phyloP scores from a whole-genome alignment of 2,797 vertebrate genomes.

The Eulemur mongoz region DNA sequence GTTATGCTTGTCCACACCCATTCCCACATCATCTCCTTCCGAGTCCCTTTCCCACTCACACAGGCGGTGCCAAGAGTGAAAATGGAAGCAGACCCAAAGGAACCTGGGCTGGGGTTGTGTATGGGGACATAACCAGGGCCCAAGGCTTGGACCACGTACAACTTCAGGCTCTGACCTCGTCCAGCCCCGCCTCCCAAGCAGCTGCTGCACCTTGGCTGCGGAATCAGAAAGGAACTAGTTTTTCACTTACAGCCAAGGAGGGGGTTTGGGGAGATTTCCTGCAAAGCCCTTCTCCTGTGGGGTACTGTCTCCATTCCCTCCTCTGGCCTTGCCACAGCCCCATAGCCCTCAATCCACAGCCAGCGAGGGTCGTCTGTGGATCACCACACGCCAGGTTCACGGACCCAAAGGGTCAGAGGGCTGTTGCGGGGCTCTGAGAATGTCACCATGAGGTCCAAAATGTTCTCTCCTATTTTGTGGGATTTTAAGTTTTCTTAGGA shows the following conservation, averaged over 20 bases:
- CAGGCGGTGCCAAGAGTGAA: conserved; percentile 42
- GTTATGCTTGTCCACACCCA: conserved; percentile 66
- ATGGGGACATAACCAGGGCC: conserved; percentile 7
- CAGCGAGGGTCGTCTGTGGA: not conserved
- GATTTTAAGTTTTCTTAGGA: not conserved
- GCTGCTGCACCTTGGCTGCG: not conserved
- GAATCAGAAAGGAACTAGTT: not conserved
- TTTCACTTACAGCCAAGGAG: not conserved
- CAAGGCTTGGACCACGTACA: not conserved
- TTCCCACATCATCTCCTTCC: conserved; percentile 53
- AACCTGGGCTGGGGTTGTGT: not conserved
- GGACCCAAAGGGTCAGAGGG: not conserved
- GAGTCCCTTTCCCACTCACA: conserved; percentile 52
- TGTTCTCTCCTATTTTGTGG: not conserved
- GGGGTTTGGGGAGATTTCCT: not conserved
- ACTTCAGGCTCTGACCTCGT: not conserved
- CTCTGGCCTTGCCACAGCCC: not conserved
- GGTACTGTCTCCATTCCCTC: not conserved
- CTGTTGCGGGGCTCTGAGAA: not conserved
- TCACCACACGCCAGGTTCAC: not conserved
- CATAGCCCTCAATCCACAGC: not conserved
- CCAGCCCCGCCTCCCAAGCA: not conserved
- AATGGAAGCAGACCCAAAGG: conserved; percentile 53
- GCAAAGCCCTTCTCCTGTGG: not conserved
- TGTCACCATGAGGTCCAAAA: not conserved